Evolutionary conservation across 2,113 vertebrate species (phyloP).

Genomic region (Myanophis thanlyinensis): DNA sequence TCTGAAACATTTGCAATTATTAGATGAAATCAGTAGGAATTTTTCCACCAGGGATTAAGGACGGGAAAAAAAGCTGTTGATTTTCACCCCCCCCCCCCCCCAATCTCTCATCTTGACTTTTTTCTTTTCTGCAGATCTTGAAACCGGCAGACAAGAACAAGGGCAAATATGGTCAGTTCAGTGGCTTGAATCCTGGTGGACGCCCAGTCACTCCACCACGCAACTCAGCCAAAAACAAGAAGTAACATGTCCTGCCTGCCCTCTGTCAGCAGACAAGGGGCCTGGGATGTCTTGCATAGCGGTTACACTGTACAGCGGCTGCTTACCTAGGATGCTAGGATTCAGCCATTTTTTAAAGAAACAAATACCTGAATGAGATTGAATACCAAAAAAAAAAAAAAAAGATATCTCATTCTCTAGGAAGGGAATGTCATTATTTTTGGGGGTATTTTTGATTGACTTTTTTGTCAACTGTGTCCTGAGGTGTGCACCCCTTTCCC

Average conservation of each 20-base stretch:
- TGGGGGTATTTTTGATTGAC: conserved; percentile 33
- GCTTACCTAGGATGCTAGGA: conserved; percentile 19
- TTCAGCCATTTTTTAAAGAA: conserved; percentile 18
- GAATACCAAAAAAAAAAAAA: conserved; percentile 19
- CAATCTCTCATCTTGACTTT: not conserved
- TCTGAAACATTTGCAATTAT: not conserved
- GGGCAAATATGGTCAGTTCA: conserved; percentile 87
- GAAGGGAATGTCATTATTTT: conserved; percentile 23
- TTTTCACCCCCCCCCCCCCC: rapidly evolving
- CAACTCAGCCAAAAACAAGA: conserved; percentile 96
- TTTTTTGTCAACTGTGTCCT: conserved; percentile 21
- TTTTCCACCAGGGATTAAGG: not conserved
- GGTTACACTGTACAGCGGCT: conserved; percentile 47
- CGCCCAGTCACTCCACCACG: conserved; percentile 92
- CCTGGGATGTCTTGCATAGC: conserved; percentile 7
- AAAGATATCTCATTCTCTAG: not conserved
- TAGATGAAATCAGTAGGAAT: not conserved
- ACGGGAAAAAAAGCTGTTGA: rapidly evolving
- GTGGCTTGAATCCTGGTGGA: conserved; percentile 84
- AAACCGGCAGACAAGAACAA: conserved; percentile 98
- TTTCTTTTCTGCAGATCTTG: conserved; percentile 77
- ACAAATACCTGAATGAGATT: conserved; percentile 8
- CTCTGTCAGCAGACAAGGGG: not conserved
- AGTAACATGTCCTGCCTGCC: conserved; percentile 71
- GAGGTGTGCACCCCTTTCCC: not conserved